Conservation (phyloP, 1,140 invertebrate species). For the Apis laboriosa region DNA sequence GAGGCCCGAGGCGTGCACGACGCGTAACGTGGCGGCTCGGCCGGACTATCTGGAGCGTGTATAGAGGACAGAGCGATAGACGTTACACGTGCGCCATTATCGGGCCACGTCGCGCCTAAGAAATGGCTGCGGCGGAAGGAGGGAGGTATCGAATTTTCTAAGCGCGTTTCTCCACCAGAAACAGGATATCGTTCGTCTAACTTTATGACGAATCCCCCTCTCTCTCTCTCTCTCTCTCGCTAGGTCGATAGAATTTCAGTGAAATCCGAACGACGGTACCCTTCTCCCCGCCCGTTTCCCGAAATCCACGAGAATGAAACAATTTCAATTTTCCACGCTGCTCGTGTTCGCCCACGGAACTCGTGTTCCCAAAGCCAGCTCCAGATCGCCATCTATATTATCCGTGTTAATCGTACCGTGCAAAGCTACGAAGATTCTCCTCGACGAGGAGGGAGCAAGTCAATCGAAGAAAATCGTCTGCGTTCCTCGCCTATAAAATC, state of each 20-base stretch:
- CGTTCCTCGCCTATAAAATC: too few species aligned
- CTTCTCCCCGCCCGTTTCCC: too few species aligned
- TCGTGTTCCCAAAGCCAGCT: too few species aligned
- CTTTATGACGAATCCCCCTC: conserved; percentile 22
- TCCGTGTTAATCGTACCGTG: too few species aligned
- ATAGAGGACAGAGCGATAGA: conserved; percentile 41
- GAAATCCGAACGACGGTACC: neutral
- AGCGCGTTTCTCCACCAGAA: neutral
- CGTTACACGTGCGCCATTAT: conserved; percentile 62
- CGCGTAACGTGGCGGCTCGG: neutral
- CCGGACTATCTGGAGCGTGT: conserved; percentile 49
- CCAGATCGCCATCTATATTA: neutral
- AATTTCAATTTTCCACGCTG: too few species aligned
- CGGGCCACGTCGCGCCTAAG: conserved; percentile 55
- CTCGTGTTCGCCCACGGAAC: too few species aligned
- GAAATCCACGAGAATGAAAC: too few species aligned
- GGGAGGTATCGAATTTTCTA: conserved; percentile 58
- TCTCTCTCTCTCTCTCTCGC: conserved; percentile 7
- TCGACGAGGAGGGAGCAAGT: too few species aligned
- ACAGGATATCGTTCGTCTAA: conserved; percentile 37
- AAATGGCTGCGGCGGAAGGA: conserved; percentile 31
- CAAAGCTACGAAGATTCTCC: too few species aligned
- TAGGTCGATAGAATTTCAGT: conserved; percentile 36
- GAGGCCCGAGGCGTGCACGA: conserved; percentile 51
- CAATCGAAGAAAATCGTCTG: too few species aligned